Percentiles rank a stretch among this genome's conserved stretches.
Conservation (phyloP, 2,888 invertebrate genomes). For the Chloroclystis v-ata region DNA sequence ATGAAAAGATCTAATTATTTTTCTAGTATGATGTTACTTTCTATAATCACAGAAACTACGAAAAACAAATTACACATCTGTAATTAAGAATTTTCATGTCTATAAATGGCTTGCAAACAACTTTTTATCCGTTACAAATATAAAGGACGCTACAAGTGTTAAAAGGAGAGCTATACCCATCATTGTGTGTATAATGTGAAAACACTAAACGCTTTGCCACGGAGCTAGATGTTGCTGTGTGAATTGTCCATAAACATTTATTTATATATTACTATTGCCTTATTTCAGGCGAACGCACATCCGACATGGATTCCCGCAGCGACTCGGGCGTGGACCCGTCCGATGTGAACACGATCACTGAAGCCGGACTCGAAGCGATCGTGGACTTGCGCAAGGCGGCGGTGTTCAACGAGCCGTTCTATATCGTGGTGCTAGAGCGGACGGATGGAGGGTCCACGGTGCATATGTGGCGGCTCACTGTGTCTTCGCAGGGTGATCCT, state of each 20-base stretch:
- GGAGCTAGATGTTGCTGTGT: background rate
- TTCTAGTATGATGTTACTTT: too few relatives aligned
- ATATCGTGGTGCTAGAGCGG: constrained; percentile 94
- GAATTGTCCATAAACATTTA: background rate
- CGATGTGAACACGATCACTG: constrained; percentile 71
- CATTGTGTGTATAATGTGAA: too few relatives aligned
- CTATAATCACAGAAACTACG: too few relatives aligned
- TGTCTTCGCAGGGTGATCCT: constrained; percentile 84
- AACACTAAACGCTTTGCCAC: too few relatives aligned
- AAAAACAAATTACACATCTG: too few relatives aligned
- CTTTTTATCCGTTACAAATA: too few relatives aligned
- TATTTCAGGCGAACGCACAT: constrained; percentile 54
- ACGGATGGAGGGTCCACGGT: constrained; percentile 90
- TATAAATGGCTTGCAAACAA: too few relatives aligned
- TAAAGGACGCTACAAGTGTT: too few relatives aligned
- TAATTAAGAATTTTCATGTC: too few relatives aligned
- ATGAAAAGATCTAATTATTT: too few relatives aligned
- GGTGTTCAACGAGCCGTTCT: constrained; percentile 96
- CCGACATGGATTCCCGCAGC: constrained; percentile 45
- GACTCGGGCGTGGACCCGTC: constrained; percentile 57
- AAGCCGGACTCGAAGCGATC: constrained; percentile 88
- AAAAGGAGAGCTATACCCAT: too few relatives aligned
- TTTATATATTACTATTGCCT: background rate
- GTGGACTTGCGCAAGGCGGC: constrained; percentile 92
- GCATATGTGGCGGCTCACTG: constrained; percentile 97